These are phyloP conservation scores for Tympanuchus pallidicinctus DNA, from an alignment of 2,113 vertebrate species.

Conservation along the genomic window DNA sequence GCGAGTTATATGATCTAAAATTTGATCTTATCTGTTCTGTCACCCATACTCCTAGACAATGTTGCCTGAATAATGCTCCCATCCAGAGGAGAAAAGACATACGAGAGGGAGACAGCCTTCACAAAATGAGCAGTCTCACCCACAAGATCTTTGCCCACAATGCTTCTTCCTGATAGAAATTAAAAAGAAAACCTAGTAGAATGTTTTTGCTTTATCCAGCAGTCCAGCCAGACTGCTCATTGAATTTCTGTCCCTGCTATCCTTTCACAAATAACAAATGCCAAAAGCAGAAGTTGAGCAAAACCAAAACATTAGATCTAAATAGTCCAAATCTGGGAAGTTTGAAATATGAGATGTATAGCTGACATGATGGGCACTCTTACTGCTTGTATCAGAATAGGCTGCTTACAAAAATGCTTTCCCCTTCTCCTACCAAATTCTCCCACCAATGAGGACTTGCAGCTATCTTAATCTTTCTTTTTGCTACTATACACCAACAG, in stretches of 20 bases:
- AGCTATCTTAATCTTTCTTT: not conserved
- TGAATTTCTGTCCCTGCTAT: not conserved
- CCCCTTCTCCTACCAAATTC: not conserved
- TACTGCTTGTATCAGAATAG: not conserved
- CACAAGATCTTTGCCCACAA: not conserved
- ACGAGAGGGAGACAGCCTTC: not conserved
- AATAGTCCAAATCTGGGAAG: not conserved
- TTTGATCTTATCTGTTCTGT: not conserved
- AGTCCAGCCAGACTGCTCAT: not conserved
- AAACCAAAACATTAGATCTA: not conserved
- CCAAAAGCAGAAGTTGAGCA: not conserved
- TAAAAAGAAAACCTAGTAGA: not conserved
- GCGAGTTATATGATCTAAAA: rapidly evolving
- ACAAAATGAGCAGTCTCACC: not conserved
- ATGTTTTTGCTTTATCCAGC: not conserved
- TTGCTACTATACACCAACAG: not conserved
- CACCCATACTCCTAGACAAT: not conserved
- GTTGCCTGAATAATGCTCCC: not conserved
- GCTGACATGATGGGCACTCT: not conserved
- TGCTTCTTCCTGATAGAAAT: not conserved
- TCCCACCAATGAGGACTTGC: not conserved
- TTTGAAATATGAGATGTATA: not conserved
- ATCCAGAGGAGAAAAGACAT: not conserved
- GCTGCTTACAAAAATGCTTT: not conserved
- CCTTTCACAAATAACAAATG: not conserved